Percentiles rank a stretch among this genome's conserved stretches.
Conservation (phyloP, 2,888 invertebrate species). For the Nebria salina region DNA sequence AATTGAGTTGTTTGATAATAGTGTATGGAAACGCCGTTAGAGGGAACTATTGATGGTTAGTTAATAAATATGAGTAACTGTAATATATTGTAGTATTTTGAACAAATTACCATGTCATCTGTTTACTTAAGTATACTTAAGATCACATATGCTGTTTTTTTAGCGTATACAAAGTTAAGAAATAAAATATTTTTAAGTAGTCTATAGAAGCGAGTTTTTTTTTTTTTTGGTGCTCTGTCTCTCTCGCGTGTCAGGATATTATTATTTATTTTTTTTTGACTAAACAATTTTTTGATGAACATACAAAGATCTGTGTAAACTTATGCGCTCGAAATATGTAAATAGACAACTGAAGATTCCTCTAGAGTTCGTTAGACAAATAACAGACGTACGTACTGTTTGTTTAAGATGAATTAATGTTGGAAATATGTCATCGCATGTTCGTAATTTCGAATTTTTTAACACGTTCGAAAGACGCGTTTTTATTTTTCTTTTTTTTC, state of each 20-base stretch:
- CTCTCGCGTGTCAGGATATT: neutral
- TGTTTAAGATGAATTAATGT: conserved; percentile 44
- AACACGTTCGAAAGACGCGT: conserved; percentile 2
- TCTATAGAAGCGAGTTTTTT: conserved; percentile 32
- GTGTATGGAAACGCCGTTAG: conserved; percentile 26
- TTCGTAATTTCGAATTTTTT: conserved; percentile 42
- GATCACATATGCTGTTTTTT: conserved; percentile 43
- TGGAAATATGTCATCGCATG: conserved; percentile 36
- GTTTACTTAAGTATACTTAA: conserved; percentile 45
- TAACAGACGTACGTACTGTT: conserved; percentile 33
- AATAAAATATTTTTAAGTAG: conserved; percentile 45
- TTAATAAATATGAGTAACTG: conserved; percentile 45
- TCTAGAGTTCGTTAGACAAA: conserved; percentile 27
- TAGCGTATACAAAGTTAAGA: conserved; percentile 23
- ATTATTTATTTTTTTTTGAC: conserved; percentile 20
- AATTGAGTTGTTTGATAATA: conserved; percentile 12
- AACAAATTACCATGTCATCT: conserved; percentile 27
- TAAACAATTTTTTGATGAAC: conserved; percentile 38
- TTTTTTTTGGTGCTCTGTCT: conserved; percentile 11
- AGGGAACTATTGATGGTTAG: conserved; percentile 23
- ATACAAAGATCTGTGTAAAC: conserved; percentile 26
- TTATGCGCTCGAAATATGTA: conserved; percentile 27
- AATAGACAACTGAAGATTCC: conserved; percentile 30
- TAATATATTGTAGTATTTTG: conserved; percentile 24
- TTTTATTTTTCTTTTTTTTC: conserved; percentile 5